These are phyloP conservation scores for Dolichallabes microphthalmus DNA, from an alignment of 2,113 vertebrate species.

Conservation along the genomic window DNA sequence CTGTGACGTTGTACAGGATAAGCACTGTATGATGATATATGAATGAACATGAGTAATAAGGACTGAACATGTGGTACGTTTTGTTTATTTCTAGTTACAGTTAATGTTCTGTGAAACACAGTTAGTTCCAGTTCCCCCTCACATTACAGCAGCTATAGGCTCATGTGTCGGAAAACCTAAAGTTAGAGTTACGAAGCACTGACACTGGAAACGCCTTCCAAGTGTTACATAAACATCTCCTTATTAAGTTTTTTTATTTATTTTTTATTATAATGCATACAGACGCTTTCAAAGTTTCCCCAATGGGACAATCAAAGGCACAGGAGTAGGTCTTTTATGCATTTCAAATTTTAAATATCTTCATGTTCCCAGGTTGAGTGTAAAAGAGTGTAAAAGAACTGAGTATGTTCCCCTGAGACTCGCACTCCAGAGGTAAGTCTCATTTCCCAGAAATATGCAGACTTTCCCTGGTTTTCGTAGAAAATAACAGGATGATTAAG, in stretches of 20 bases:
- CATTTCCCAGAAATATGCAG: not conserved
- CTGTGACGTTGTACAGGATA: too few species aligned
- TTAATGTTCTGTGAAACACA: not conserved
- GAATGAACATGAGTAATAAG: too few species aligned
- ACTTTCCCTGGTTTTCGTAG: not conserved
- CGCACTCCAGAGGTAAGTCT: not conserved
- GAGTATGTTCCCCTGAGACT: not conserved
- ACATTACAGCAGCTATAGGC: not conserved
- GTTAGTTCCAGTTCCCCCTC: not conserved
- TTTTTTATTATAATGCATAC: not conserved
- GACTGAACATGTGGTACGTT: not conserved
- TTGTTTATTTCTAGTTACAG: not conserved
- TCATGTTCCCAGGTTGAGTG: not conserved
- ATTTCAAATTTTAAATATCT: not conserved
- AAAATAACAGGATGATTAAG: not conserved
- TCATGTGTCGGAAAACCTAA: not conserved
- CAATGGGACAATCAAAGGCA: not conserved
- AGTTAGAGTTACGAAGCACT: not conserved
- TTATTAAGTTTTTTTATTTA: too few species aligned
- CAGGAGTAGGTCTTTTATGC: not conserved
- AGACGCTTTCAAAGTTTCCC: not conserved
- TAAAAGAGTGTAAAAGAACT: not conserved
- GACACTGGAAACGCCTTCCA: not conserved
- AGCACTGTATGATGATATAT: too few species aligned
- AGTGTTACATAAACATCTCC: not conserved